These are phyloP conservation scores for Julus scanicus DNA, from an alignment of 2,888 invertebrate genomes.

Conservation along the genomic window DNA sequence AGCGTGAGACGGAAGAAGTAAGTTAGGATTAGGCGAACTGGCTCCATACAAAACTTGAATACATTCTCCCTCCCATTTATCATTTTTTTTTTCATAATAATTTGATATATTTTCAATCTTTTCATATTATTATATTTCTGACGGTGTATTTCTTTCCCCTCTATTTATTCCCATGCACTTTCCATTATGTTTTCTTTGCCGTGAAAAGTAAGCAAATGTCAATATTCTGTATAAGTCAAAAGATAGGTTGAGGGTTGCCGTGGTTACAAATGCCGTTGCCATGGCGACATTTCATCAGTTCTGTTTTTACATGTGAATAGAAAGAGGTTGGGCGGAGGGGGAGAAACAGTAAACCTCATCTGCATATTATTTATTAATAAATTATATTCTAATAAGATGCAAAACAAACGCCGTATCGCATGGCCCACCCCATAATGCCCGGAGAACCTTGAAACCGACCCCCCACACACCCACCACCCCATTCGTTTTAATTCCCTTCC, in stretches of 20 bases:
- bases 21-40: not conserved
- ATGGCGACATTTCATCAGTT: conserved; percentile 41
- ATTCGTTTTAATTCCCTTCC: not conserved
- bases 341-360: conserved; percentile 42
- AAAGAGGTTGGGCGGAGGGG: conserved; percentile 6
- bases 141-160: conserved; percentile 1
- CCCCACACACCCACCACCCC: not conserved
- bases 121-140: conserved; percentile 1
- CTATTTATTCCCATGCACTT: conserved; percentile 1
- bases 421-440: not conserved
- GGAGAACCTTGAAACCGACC: conserved; percentile 1
- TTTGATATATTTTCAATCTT: conserved; percentile 1
- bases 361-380: conserved; percentile 48
- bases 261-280: conserved; percentile 44
- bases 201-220: conserved; percentile 46
- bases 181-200: conserved; percentile 12
- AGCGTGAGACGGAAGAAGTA: not conserved
- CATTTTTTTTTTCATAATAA: not conserved
- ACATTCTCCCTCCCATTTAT: not conserved
- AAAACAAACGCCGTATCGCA: conserved; percentile 38
- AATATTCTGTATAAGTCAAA: conserved; percentile 23
- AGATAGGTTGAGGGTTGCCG: conserved; percentile 20
- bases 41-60: not conserved
- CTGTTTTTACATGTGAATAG: conserved; percentile 48
- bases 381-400: conserved; percentile 49